phyloP scores from a whole-genome alignment of 2,797 vertebrate genomes.

The Glyptemys insculpta region DNA sequence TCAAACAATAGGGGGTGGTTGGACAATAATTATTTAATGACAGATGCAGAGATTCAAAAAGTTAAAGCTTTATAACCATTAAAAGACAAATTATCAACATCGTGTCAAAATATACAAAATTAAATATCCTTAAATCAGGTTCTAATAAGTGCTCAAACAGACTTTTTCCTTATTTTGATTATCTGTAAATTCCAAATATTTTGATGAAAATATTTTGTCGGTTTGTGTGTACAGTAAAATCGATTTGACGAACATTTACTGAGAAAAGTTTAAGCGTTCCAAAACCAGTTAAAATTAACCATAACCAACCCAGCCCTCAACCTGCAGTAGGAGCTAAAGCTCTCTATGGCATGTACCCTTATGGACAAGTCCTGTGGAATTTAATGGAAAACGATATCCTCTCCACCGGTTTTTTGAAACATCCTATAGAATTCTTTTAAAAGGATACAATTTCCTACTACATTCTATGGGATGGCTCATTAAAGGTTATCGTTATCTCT shows the following conservation, averaged over 20 bases:
- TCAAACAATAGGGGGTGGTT: not conserved
- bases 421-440: rapidly evolving
- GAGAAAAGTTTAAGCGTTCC: too few species aligned
- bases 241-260: not conserved
- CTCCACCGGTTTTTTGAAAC: not conserved
- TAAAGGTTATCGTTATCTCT: rapidly evolving
- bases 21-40: not conserved
- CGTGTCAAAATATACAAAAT: not conserved
- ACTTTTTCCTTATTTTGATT: not conserved
- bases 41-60: not conserved
- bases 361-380: rapidly evolving
- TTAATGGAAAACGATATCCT: rapidly evolving
- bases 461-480: rapidly evolving
- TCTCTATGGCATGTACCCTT: not conserved
- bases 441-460: rapidly evolving
- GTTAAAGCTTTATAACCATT: not conserved
- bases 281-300: not conserved
- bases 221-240: too few species aligned
- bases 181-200: not conserved
- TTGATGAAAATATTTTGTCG: not conserved
- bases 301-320: rapidly evolving
- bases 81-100: not conserved
- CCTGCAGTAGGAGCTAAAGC: rapidly evolving
- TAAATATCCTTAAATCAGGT: not conserved
- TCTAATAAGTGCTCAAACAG: not conserved